Base-by-base conservation (phyloP, 2,113 vertebrate genomes). In the Zootoca vivipara region DNA sequence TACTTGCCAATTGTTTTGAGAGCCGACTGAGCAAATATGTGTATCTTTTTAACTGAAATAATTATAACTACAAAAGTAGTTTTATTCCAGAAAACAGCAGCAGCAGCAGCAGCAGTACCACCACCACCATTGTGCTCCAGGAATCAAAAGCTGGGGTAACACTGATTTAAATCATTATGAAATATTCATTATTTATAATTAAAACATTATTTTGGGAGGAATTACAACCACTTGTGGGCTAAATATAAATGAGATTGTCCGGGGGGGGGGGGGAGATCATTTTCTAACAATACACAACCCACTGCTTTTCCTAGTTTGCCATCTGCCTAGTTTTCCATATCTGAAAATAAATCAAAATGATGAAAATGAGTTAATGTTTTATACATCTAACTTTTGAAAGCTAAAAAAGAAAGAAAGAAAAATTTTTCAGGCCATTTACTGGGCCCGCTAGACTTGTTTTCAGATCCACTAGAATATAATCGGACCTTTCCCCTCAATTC, bases 391-490 rank as follows among this genome's bases (percentile, higher is more conserved):
- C 88, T 18, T 62, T 62, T 35, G 16, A 38, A 35, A 62, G 5
- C 58, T 73, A 73, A 73, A 73, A n/a, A 35, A 73, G 15, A 73
- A 35, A 73, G 6, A 20, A 20, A 89, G 35, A 40, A 30, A 75
- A 20, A 10, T 81, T 83, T 90, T 82, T 74, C n/a, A 75, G 42
- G 28, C 69, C 74, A 13, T 33, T 73, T 86, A 46, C 88, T 80
- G 87, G 81, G 8, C 65, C 22, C 15, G 46, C 87, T 78, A 87
- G 84, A 92, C 82, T 88, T 87, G 86, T 77, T 30, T 85, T 86
- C 81, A 70, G 13, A 28, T 78, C n/a, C 85, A 84, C 74, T 89
- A 35, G 86, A 46, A 77, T 90, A 87, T 91, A 89, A 91, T 93
- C 88, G 91, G 33, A 87, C 18, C 58, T 16, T 24, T 91, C 90